Evolutionary conservation across 2,797 vertebrate species (phyloP).

Genomic region (Microtus californicus): DNA sequence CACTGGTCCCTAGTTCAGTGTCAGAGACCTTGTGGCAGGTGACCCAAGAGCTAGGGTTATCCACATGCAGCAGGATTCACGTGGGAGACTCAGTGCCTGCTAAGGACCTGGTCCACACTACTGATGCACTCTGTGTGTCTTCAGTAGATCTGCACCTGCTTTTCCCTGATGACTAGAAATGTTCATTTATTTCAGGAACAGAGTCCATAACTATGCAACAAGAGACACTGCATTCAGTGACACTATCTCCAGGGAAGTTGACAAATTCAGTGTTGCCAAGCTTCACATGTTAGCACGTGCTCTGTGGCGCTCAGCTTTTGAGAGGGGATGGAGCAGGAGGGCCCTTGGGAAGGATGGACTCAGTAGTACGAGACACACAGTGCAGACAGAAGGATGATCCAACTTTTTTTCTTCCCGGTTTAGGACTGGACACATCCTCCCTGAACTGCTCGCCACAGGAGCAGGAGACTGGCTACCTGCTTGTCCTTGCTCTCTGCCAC

Average conservation of each 20-base stretch:
- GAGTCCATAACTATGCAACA: neutral
- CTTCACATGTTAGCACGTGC: fast-evolving
- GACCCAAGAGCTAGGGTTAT: neutral
- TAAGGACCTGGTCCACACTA: neutral
- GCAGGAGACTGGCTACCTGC: neutral
- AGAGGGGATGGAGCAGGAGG: neutral
- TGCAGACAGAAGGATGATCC: neutral
- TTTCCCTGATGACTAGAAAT: neutral
- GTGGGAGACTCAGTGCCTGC: too few relatives aligned
- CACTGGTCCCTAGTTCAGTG: neutral
- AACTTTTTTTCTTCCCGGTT: neutral
- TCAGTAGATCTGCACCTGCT: neutral
- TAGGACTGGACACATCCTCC: neutral
- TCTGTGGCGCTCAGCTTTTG: neutral
- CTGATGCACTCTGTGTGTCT: neutral
- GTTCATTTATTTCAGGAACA: neutral
- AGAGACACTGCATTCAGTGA: neutral
- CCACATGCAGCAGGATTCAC: neutral
- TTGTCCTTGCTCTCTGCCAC: neutral
- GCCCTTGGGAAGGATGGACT: neutral
- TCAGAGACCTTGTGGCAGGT: neutral
- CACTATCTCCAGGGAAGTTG: neutral
- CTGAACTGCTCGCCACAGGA: fast-evolving
- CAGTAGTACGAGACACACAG: neutral
- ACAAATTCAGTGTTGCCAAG: fast-evolving